Base-by-base conservation (phyloP, 2,113 vertebrate species). In the Nothoprocta pentlandii region DNA sequence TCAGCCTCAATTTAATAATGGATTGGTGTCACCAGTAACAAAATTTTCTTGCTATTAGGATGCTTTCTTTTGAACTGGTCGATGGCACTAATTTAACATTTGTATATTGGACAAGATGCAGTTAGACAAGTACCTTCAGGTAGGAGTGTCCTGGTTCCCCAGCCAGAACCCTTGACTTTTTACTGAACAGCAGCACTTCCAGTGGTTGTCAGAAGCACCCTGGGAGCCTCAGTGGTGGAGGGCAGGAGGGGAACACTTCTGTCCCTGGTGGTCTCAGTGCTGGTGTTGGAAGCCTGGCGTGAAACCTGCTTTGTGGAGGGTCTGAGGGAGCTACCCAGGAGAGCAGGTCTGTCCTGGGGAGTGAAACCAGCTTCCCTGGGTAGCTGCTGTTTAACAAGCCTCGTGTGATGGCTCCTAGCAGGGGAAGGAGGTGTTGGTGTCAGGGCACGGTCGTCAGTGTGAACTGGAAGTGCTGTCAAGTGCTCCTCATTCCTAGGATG, bases 281-380 rank as follows among this genome's bases (percentile, higher is more conserved):
- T 5, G 23, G 1, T 0, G 4, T 9, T 21, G 47, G 9, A 34
- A 28, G 20, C 6, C 3, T 66, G 3, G 56, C 8, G n/a, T 21
- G 54, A 74, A 2, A 22, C 8, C 8, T 0, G 30, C 41, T 42
- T 25, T 44, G 49, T 19, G 46, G n/a, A n/a, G 20, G n/a, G 4
- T 12, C 2, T 32, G 16, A 42, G 47, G 44, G 46, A 62, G n/a
- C 51, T n/a, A n/a, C 2, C 17, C 2, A 28, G 61, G 34, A 25
- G 6, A 42, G 74, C 2, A 30, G 1, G 5, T 0, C 19, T n/a
- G 22, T 41, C 0, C 0, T 2, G n/a, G 12, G 76, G 36, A 58
- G 54, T 10, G 17, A 17, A 58, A 58, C 30, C 28, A 58, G 28
- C 54, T 32, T 19, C 54, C 28, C 54, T 19, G 30, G 54, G 30